phyloP scores from a whole-genome alignment of 2,797 vertebrate species.

The Masticophis lateralis region DNA sequence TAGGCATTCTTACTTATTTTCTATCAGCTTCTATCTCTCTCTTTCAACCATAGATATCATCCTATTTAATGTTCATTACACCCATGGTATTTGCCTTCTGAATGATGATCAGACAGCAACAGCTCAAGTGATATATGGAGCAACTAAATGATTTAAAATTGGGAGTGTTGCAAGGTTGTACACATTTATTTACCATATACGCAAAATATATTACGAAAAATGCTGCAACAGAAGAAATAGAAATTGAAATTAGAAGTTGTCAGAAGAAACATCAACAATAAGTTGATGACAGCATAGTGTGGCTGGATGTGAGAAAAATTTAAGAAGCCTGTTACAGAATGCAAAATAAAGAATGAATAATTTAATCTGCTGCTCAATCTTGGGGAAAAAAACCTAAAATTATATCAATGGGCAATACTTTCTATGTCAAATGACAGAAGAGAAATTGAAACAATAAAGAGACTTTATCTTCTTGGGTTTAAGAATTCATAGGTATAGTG shows the following conservation, averaged over 20 bases:
- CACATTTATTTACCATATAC: not conserved
- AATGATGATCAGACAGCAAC: not conserved
- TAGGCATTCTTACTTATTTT: not conserved
- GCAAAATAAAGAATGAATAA: not conserved
- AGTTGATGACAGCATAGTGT: not conserved
- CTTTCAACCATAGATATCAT: not conserved
- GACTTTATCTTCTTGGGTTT: not conserved
- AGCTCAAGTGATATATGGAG: not conserved
- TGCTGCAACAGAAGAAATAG: not conserved
- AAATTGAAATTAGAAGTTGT: not conserved
- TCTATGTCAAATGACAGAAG: not conserved
- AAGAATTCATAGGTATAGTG: not conserved
- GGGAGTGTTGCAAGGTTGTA: not conserved
- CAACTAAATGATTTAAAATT: not conserved
- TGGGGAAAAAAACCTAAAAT: not conserved
- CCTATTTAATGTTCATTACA: not conserved
- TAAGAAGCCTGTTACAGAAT: not conserved
- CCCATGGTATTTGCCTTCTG: not conserved
- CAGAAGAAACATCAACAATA: not conserved
- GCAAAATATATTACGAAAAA: not conserved
- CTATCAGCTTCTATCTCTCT: not conserved
- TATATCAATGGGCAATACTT: not conserved
- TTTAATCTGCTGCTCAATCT: not conserved
- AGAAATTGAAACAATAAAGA: not conserved
- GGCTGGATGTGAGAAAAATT: not conserved